Percentiles rank a stretch among this genome's conserved stretches.
Evolutionary conservation across 30 jellyfish, hydroid and myxozoan species (phyloP).

Genomic region (Aurelia sp.): DNA sequence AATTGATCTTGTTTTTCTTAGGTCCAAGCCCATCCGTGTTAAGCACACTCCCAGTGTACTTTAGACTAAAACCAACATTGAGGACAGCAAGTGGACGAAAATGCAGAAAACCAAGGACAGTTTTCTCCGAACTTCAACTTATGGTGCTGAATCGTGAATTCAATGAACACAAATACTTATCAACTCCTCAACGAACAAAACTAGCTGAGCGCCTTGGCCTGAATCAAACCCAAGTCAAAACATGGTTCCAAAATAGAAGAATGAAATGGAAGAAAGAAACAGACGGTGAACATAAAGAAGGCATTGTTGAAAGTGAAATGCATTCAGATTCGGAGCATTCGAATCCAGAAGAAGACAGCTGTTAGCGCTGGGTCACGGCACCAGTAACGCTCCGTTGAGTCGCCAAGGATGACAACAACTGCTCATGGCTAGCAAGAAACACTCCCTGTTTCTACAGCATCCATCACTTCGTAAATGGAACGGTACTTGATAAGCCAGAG

Average conservation of each 20-base stretch:
- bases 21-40: slow-evolving; percentile 89
- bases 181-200: slow-evolving; percentile 98
- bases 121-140: slow-evolving; percentile 94
- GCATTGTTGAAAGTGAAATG: slow-evolving; percentile 39
- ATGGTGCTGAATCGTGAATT: slow-evolving; percentile 97
- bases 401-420: too few species aligned
- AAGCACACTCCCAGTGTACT: slow-evolving; percentile 90
- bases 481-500: neutral
- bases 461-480: neutral
- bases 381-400: neutral
- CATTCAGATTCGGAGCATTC: slow-evolving; percentile 68
- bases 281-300: slow-evolving; percentile 77
- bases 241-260: slow-evolving; percentile 98
- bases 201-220: slow-evolving; percentile 98
- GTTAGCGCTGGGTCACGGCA: slow-evolving; percentile 34
- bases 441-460: too few species aligned
- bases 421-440: too few species aligned
- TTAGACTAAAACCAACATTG: slow-evolving; percentile 83
- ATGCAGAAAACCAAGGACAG: slow-evolving; percentile 99
- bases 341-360: slow-evolving; percentile 51
- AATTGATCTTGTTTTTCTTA: neutral
- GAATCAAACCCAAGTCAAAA: slow-evolving; percentile 96
- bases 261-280: slow-evolving; percentile 99
- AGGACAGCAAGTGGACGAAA: slow-evolving; percentile 95
- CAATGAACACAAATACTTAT: slow-evolving; percentile 91